A percentile compares a stretch with the other conserved stretches of the same genome.
phyloP scores from a whole-genome alignment of 2,113 vertebrate species.

The Cynopterus brachyotis region DNA sequence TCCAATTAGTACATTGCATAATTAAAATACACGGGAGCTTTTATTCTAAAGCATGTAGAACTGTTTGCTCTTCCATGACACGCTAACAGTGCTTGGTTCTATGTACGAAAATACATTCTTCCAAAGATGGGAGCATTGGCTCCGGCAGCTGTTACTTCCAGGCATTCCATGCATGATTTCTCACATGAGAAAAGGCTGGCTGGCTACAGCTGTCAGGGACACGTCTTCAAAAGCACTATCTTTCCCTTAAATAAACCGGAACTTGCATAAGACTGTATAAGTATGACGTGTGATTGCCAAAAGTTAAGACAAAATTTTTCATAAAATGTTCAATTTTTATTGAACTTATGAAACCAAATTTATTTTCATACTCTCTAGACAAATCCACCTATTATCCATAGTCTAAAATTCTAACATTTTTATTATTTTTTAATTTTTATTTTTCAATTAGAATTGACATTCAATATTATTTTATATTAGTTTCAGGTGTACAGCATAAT shows the following conservation, averaged over 20 bases:
- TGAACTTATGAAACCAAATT: not conserved
- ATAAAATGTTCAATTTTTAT: not conserved
- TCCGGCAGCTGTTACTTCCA: not conserved
- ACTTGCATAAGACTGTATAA: not conserved
- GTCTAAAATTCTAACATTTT: not conserved
- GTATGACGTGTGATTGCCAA: not conserved
- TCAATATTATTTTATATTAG: too few relatives aligned
- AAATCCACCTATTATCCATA: not conserved
- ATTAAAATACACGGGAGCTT: constrained; percentile 48
- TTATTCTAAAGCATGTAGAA: constrained; percentile 13
- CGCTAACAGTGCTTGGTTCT: not conserved
- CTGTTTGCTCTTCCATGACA: not conserved
- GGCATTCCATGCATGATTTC: not conserved
- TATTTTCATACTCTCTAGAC: not conserved
- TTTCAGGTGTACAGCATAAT: too few relatives aligned
- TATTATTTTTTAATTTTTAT: not conserved
- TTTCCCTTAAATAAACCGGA: not conserved
- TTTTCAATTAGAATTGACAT: too few relatives aligned
- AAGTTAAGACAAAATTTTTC: not conserved
- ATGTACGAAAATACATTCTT: not conserved
- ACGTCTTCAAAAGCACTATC: not conserved
- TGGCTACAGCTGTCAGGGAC: not conserved
- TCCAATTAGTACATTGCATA: not conserved
- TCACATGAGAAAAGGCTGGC: not conserved
- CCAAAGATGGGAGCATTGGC: not conserved